Evolutionary conservation across 2,888 invertebrate species (phyloP).

Genomic region (Cataglyphis altisquamis): DNA sequence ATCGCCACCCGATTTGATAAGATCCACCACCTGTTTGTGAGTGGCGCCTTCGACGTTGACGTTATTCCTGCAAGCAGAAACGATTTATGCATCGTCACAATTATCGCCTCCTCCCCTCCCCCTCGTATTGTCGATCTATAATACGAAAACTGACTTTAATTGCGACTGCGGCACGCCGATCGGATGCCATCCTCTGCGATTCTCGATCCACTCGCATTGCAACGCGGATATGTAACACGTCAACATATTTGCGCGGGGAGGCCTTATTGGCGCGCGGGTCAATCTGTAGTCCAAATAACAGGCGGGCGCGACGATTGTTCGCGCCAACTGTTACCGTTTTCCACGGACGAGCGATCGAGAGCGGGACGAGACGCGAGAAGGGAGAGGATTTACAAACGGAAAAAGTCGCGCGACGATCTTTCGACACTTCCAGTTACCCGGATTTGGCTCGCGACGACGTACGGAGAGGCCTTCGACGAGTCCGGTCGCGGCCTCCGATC

Average conservation of each 20-base stretch:
- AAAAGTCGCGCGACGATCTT: neutral
- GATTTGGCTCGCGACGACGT: neutral
- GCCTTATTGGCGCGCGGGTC: neutral
- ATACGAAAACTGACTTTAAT: slow-evolving; percentile 42
- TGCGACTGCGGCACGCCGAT: slow-evolving; percentile 35
- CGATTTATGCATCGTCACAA: neutral
- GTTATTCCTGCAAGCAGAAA: slow-evolving; percentile 92
- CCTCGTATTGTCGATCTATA: neutral
- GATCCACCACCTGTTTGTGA: slow-evolving; percentile 99
- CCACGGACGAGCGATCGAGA: neutral
- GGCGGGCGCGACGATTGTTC: neutral
- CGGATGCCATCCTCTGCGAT: slow-evolving; percentile 51
- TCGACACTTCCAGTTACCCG: neutral
- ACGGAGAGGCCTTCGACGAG: slow-evolving; percentile 18
- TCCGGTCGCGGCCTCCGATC: slow-evolving; percentile 36
- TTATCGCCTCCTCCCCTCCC: no score
- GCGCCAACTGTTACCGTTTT: slow-evolving; percentile 1
- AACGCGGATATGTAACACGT: slow-evolving; percentile 80
- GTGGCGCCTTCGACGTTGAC: slow-evolving; percentile 99
- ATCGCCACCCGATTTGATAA: slow-evolving; percentile 99
- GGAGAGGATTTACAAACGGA: neutral
- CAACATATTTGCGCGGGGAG: slow-evolving; percentile 71
- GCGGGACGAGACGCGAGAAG: neutral
- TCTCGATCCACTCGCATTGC: slow-evolving; percentile 78
- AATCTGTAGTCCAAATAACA: neutral